phyloP scores from a whole-genome alignment of 2,113 vertebrate genomes.

The Phycodurus eques region DNA sequence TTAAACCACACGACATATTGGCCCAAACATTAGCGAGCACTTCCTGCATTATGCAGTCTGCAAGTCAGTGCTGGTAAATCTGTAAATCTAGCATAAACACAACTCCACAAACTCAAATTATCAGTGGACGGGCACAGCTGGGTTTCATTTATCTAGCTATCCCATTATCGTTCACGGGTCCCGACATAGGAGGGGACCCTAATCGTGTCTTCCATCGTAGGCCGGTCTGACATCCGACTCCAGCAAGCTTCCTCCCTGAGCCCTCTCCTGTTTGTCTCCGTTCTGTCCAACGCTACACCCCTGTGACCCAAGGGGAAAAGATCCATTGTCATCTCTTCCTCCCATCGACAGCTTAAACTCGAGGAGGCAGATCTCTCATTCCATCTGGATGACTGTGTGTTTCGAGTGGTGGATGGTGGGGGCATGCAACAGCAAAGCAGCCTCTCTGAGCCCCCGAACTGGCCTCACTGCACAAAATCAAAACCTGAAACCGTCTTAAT shows the following conservation, averaged over 20 bases:
- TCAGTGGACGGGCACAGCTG: conserved; percentile 22
- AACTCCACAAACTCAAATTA: conserved; percentile 33
- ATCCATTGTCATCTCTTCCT: conserved; percentile 67
- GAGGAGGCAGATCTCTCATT: conserved; percentile 60
- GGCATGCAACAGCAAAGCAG: conserved; percentile 9
- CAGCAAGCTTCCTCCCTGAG: conserved; percentile 48
- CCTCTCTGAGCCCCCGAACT: conserved; percentile 15
- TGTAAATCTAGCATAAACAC: conserved; percentile 41
- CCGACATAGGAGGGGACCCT: conserved; percentile 6
- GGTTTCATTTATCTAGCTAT: conserved; percentile 25
- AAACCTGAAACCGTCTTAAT: conserved; percentile 4
- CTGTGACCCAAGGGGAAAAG: conserved; percentile 43
- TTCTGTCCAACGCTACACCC: conserved; percentile 35
- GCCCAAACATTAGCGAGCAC: conserved; percentile 14
- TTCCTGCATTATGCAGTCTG: conserved; percentile 34
- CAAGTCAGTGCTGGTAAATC: conserved; percentile 30
- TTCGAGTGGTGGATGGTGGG: conserved; percentile 25
- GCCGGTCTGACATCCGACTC: conserved; percentile 35
- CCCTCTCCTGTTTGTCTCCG: conserved; percentile 46
- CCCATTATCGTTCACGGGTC: conserved; percentile 13
- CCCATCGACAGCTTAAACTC: conserved; percentile 52
- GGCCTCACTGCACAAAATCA: conserved; percentile 3
- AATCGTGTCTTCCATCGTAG: conserved; percentile 36
- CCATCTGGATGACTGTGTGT: conserved; percentile 65
- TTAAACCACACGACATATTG: conserved; percentile 39